Evolutionary conservation across 2,113 vertebrate genomes (phyloP).

Genomic region (Procavia capensis): DNA sequence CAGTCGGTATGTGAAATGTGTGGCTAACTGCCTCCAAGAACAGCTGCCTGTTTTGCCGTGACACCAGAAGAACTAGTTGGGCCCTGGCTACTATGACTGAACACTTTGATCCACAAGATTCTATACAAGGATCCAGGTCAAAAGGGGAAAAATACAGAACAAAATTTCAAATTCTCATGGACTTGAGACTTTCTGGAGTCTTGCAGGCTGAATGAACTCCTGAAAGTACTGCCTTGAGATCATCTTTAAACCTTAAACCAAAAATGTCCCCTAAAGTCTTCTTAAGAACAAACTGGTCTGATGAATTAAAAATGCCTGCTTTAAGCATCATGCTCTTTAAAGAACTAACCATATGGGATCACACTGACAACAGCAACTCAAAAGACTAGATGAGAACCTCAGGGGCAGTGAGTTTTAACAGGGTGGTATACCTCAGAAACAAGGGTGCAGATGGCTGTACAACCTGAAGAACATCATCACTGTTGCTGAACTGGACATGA

Average conservation of each 20-base stretch:
- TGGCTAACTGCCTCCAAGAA: too few species aligned
- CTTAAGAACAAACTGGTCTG: too few species aligned
- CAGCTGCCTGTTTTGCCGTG: neutral
- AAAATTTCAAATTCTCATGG: neutral
- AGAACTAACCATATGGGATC: neutral
- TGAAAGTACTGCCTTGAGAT: neutral
- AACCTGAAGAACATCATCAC: too few species aligned
- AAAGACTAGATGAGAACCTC: neutral
- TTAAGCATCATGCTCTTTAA: neutral
- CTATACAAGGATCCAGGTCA: neutral
- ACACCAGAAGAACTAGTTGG: neutral
- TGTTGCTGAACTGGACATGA: neutral
- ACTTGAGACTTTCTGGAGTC: neutral
- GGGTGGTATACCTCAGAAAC: neutral
- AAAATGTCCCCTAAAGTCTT: too few species aligned
- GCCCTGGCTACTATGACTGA: neutral
- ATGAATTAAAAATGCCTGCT: too few species aligned
- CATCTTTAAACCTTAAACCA: too few species aligned
- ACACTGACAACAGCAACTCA: neutral
- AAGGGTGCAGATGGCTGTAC: neutral
- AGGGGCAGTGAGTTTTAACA: neutral
- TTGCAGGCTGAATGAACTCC: neutral
- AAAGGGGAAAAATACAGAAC: neutral
- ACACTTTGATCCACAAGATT: neutral
- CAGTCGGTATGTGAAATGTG: neutral